A percentile compares a stretch with the other conserved stretches of the same genome.
Evolutionary conservation across 2,888 invertebrate species (phyloP).

Genomic region (Sepiola atlantica): DNA sequence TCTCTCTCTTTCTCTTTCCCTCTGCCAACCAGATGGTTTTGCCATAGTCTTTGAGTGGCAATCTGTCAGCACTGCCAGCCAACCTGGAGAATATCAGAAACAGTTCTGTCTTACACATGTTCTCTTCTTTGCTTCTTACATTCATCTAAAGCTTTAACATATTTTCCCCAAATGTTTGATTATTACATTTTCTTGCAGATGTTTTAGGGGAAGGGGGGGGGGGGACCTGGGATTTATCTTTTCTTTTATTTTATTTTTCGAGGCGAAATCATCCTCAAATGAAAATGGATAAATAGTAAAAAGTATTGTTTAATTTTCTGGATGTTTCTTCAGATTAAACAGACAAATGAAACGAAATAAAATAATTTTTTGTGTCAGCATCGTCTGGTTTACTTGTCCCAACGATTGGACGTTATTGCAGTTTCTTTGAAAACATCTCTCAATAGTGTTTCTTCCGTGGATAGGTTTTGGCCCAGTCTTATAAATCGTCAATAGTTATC

Average conservation of each 20-base stretch:
- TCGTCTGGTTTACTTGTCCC: too few species aligned
- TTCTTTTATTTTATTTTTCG: neutral
- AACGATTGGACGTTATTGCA: too few species aligned
- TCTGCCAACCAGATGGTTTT: neutral
- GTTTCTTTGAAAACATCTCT: too few species aligned
- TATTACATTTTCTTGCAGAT: conserved; percentile 10
- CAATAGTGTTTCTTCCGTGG: too few species aligned
- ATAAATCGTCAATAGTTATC: too few species aligned
- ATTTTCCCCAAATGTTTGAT: neutral
- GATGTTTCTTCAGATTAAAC: neutral
- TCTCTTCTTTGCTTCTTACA: neutral
- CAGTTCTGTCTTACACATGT: conserved; percentile 23
- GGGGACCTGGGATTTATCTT: too few species aligned
- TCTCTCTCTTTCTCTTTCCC: neutral
- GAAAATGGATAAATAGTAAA: neutral
- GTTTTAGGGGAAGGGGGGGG: neutral
- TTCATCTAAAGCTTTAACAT: neutral
- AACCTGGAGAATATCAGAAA: neutral
- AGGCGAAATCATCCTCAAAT: neutral
- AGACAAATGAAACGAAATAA: too few species aligned
- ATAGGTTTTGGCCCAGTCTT: too few species aligned
- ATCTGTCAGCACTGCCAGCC: neutral
- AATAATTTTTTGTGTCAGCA: too few species aligned
- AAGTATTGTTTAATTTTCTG: neutral
- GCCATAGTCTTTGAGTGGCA: neutral